Evolutionary conservation across 2,888 invertebrate genomes (phyloP).

Genomic region (Acronicta aceris): DNA sequence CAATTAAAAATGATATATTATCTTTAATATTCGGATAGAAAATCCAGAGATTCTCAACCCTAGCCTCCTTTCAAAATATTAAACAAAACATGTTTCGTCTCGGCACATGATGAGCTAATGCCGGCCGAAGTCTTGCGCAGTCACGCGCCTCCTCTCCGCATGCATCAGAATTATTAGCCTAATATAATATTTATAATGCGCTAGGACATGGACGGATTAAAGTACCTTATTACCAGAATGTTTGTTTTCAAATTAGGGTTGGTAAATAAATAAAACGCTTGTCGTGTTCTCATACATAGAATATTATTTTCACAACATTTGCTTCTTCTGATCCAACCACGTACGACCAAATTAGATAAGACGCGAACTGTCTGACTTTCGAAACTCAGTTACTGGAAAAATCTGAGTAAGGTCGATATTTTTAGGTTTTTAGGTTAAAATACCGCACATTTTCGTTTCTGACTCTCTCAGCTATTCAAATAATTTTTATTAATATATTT

Average conservation of each 20-base stretch:
- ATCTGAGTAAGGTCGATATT: not conserved
- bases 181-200: constrained; percentile 64
- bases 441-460: not conserved
- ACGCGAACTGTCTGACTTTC: not conserved
- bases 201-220: constrained; percentile 30
- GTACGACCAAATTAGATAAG: not conserved
- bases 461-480: not conserved
- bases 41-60: constrained; percentile 21
- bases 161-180: constrained; percentile 69
- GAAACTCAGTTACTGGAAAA: not conserved
- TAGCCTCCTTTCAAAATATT: constrained; percentile 31
- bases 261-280: not conserved
- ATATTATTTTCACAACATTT: not conserved
- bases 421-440: not conserved
- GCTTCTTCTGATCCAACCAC: not conserved
- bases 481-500: no score
- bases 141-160: constrained; percentile 61
- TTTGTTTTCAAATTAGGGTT: constrained; percentile 5
- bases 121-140: constrained; percentile 56
- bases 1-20: no score
- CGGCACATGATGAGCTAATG: constrained; percentile 43
- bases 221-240: constrained; percentile 12
- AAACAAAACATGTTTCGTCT: constrained; percentile 43
- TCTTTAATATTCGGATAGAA: not conserved
- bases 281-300: not conserved